Evolutionary conservation across 2,888 invertebrate species (phyloP).

Genomic region (Tigriopus californicus): DNA sequence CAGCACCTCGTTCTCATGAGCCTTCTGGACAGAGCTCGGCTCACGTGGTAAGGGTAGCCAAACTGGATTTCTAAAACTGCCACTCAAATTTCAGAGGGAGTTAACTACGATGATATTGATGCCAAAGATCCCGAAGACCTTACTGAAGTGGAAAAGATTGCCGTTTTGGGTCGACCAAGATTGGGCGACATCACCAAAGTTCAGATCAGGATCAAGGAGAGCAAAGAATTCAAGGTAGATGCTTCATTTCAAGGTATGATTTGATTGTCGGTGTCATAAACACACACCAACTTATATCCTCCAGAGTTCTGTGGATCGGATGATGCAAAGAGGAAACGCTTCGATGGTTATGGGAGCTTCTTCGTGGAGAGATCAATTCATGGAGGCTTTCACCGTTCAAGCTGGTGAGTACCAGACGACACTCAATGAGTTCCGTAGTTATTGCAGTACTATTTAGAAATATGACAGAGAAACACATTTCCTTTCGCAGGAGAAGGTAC

Average conservation of each 20-base stretch:
- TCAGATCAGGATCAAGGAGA: conserved; percentile 82
- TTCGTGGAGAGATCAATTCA: conserved; percentile 98
- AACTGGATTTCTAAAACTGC: no score
- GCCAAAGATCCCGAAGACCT: conserved; percentile 44
- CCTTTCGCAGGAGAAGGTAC: no score
- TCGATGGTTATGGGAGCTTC: conserved; percentile 76
- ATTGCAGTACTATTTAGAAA: not conserved
- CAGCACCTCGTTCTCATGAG: no score
- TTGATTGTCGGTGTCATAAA: no score
- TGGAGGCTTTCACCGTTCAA: conserved; percentile 84
- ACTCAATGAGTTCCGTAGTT: not conserved
- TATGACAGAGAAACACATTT: no score
- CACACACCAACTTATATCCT: conserved; percentile 1
- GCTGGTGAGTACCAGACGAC: conserved; percentile 41
- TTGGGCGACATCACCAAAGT: conserved; percentile 69
- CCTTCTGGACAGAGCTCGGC: no score
- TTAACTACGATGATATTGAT: conserved; percentile 18
- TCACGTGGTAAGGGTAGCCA: no score
- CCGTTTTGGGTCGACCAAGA: conserved; percentile 73
- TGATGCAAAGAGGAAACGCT: conserved; percentile 89
- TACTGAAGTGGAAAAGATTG: conserved; percentile 62
- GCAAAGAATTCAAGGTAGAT: conserved; percentile 91
- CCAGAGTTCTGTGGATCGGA: conserved; percentile 89
- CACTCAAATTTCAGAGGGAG: conserved; percentile 11
- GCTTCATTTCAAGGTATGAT: conserved; percentile 19